Evolutionary conservation across 1,140 invertebrate species (phyloP).

Genomic region (Diabrotica undecimpunctata): DNA sequence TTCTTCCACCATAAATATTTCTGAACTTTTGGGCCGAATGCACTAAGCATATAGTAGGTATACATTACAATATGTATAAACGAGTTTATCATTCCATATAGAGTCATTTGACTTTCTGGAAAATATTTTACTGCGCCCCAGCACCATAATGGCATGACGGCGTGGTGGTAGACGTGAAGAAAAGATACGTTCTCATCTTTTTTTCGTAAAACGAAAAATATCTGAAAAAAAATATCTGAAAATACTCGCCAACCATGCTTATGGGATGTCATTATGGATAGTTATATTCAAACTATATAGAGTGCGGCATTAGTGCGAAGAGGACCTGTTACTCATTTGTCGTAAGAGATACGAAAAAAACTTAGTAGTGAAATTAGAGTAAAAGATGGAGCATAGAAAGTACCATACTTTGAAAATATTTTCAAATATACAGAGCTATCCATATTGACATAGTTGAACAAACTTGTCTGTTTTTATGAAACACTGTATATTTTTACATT

Average conservation of each 20-base stretch:
- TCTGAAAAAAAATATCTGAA: conserved; percentile 32
- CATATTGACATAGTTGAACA: too few relatives aligned
- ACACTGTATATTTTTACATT: too few relatives aligned
- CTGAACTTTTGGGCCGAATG: conserved; percentile 78
- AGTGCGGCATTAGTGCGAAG: too few relatives aligned
- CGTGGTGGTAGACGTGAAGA: conserved; percentile 76
- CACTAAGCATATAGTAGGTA: conserved; percentile 83
- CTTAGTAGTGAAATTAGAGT: too few relatives aligned
- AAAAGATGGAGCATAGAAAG: too few relatives aligned
- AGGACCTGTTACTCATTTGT: too few relatives aligned
- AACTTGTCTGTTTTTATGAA: too few relatives aligned
- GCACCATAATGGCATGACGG: conserved; percentile 85
- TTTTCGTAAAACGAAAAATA: conserved; percentile 82
- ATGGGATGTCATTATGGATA: not conserved
- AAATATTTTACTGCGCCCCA: conserved; percentile 85
- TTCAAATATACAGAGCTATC: too few relatives aligned
- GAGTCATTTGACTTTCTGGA: conserved; percentile 72
- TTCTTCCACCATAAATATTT: conserved; percentile 94
- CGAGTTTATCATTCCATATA: conserved; percentile 79
- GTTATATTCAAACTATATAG: too few relatives aligned
- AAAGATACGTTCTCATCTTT: conserved; percentile 49
- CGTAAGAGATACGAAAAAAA: too few relatives aligned
- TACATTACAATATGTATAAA: conserved; percentile 93
- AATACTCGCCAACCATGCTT: not conserved
- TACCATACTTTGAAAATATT: too few relatives aligned